phyloP scores from a whole-genome alignment of 2,888 invertebrate species.

The Micoletzkya japonica region DNA sequence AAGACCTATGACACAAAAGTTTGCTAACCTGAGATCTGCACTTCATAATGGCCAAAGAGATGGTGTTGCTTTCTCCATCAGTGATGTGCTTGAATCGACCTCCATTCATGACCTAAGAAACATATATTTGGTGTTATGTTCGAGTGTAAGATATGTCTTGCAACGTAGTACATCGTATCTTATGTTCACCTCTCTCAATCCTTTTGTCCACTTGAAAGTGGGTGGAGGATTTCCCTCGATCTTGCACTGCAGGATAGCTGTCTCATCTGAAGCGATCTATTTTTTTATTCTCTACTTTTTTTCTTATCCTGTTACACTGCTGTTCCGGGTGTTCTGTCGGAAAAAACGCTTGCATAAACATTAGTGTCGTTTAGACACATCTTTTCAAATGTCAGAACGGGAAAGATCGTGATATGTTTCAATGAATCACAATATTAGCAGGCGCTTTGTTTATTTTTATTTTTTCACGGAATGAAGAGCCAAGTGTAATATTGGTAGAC shows the following conservation, averaged over 20 bases:
- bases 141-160: too few species aligned
- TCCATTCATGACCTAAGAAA: constrained; percentile 76
- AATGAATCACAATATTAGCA: too few species aligned
- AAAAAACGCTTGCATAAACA: too few species aligned
- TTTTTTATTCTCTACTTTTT: neutral
- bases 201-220: constrained; percentile 72
- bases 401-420: too few species aligned
- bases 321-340: neutral
- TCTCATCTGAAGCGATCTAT: constrained; percentile 74
- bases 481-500: too few species aligned
- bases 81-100: constrained; percentile 93
- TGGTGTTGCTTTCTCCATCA: constrained; percentile 87
- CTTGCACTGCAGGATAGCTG: constrained; percentile 87
- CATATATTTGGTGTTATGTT: neutral
- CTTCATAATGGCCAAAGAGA: constrained; percentile 92
- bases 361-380: too few species aligned
- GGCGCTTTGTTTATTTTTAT: too few species aligned
- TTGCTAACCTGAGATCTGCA: constrained; percentile 78
- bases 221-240: constrained; percentile 93
- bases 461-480: too few species aligned
- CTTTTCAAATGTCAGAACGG: too few species aligned
- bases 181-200: constrained; percentile 64
- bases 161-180: too few species aligned
- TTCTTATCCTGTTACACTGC: neutral
- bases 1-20: too few species aligned